phyloP scores from a whole-genome alignment of 2,888 invertebrate species.

The Rhorus exstirpatorius region DNA sequence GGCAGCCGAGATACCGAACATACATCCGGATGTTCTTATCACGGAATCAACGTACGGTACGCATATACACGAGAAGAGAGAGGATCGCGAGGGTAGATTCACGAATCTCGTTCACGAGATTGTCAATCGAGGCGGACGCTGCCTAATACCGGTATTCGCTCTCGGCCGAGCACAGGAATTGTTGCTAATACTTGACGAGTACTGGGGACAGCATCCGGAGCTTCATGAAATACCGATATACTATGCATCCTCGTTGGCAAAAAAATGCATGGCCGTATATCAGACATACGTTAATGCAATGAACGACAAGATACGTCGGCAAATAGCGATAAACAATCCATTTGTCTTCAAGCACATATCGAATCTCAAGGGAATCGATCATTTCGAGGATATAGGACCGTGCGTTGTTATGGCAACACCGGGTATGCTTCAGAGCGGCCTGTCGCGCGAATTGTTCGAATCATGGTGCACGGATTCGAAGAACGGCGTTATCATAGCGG shows the following conservation, averaged over 20 bases:
- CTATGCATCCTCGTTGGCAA: slow-evolving; percentile 99
- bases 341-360: slow-evolving; percentile 99
- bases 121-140: slow-evolving; percentile 98
- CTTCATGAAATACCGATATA: slow-evolving; percentile 99
- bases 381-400: slow-evolving; percentile 99
- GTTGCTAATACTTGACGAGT: slow-evolving; percentile 97
- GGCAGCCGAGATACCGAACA: slow-evolving; percentile 99
- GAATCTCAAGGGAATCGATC: slow-evolving; percentile 98
- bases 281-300: slow-evolving; percentile 99
- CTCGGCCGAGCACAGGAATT: slow-evolving; percentile 98
- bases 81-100: slow-evolving; percentile 98
- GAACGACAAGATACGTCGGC: slow-evolving; percentile 98
- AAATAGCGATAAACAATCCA: slow-evolving; percentile 99
- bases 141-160: slow-evolving; percentile 99
- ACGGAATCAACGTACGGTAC: slow-evolving; percentile 99
- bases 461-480: slow-evolving; percentile 99
- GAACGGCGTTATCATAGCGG: slow-evolving; percentile 99
- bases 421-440: slow-evolving; percentile 99
- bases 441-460: slow-evolving; percentile 98
- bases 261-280: slow-evolving; percentile 99
- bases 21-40: slow-evolving; percentile 98
- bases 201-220: slow-evolving; percentile 98
- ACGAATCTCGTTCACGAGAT: slow-evolving; percentile 98
- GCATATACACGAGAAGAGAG: slow-evolving; percentile 99
- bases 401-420: slow-evolving; percentile 99